Conservation (phyloP, 2,113 vertebrate genomes). For the Oncorhynchus tshawytscha region DNA sequence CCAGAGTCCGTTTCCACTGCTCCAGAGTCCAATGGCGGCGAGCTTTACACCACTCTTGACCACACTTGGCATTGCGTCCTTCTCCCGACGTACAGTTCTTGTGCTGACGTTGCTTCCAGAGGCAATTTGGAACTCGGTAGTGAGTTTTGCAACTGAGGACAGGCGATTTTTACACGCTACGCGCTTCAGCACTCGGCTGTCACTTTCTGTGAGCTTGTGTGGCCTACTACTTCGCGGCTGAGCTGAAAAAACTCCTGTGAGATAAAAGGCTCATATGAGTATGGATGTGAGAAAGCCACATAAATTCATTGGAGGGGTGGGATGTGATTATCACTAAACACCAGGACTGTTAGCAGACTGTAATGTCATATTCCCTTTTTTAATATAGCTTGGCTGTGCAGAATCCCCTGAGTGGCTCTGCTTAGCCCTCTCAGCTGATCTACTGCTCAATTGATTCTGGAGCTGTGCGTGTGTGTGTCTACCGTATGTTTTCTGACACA, state of each 20-base stretch:
- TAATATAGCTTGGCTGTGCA: neutral
- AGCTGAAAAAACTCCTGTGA: neutral
- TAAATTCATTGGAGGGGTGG: neutral
- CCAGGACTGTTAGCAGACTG: neutral
- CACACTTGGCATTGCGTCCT: no score
- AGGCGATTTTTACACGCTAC: no score
- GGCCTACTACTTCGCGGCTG: no score
- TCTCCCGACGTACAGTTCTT: no score
- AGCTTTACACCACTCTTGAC: no score
- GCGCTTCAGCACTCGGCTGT: no score
- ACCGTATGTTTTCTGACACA: constrained; percentile 45
- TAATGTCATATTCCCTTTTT: neutral
- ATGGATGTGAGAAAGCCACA: neutral
- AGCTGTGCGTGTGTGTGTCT: constrained; percentile 4
- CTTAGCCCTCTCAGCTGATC: neutral
- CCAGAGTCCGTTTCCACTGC: no score
- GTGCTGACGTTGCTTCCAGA: no score
- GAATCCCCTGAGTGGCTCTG: neutral
- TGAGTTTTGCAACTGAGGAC: no score
- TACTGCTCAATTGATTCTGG: neutral
- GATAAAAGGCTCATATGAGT: neutral
- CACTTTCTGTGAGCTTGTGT: no score
- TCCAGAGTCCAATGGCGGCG: no score
- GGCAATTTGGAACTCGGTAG: no score
- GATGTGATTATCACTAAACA: neutral